Conservation (phyloP, 1,140 invertebrate species). For the Anadara kagoshimensis region DNA sequence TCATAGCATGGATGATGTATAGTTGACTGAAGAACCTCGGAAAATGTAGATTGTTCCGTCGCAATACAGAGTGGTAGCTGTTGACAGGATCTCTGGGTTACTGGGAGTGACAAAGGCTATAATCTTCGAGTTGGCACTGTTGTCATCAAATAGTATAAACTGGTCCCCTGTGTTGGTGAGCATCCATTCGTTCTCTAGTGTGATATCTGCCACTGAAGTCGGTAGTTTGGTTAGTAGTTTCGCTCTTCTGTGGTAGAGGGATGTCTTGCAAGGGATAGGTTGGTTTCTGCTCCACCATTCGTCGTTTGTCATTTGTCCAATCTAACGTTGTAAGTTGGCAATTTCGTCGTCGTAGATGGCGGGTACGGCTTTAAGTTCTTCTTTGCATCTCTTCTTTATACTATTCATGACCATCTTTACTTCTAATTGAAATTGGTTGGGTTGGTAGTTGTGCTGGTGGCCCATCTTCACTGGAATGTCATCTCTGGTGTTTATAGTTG, state of each 20-base stretch:
- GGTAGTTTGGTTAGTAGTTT: slow-evolving; percentile 2
- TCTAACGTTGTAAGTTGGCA: slow-evolving; percentile 1
- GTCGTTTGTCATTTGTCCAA: background rate
- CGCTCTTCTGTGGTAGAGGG: background rate
- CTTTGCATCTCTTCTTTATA: slow-evolving; percentile 8
- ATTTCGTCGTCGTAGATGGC: slow-evolving; percentile 10
- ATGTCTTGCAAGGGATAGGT: slow-evolving; percentile 2
- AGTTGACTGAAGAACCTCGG: slow-evolving; percentile 5
- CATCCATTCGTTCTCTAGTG: background rate
- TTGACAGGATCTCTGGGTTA: no score
- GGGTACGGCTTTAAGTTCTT: slow-evolving; percentile 1
- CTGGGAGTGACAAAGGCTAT: background rate
- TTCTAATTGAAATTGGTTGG: background rate
- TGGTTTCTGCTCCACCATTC: background rate
- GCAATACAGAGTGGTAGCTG: background rate
- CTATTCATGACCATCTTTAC: background rate
- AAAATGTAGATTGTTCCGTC: slow-evolving; percentile 11
- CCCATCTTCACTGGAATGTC: background rate
- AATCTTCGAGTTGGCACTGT: background rate
- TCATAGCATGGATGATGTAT: slow-evolving; percentile 2
- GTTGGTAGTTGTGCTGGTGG: background rate
- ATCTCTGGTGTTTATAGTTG: background rate
- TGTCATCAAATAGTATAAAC: background rate
- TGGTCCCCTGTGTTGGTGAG: background rate
- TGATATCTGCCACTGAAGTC: background rate